These are phyloP conservation scores for Lordiphosa stackelbergi DNA, from an alignment of 1,140 invertebrate genomes.

Conservation along the genomic window DNA sequence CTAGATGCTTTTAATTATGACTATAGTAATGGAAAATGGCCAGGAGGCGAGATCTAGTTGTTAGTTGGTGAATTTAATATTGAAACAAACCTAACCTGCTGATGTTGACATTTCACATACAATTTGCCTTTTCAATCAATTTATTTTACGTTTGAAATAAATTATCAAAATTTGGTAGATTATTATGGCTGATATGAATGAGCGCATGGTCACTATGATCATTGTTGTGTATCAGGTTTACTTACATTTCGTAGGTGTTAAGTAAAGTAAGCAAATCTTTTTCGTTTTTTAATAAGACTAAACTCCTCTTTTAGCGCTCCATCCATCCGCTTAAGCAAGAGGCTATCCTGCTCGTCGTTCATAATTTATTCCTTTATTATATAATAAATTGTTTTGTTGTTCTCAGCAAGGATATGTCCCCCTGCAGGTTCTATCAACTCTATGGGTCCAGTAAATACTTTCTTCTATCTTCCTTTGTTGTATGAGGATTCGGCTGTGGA, in stretches of 20 bases:
- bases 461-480: slow-evolving; percentile 47
- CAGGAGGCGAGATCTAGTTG: neutral
- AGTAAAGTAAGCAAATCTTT: neutral
- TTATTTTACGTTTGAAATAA: slow-evolving; percentile 6
- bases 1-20: slow-evolving; percentile 31
- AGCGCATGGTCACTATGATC: slow-evolving; percentile 23
- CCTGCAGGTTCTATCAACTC: slow-evolving; percentile 29
- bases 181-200: slow-evolving; percentile 34
- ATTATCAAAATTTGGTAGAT: slow-evolving; percentile 4
- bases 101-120: too few relatives aligned
- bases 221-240: slow-evolving; percentile 24
- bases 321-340: slow-evolving; percentile 38
- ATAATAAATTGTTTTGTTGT: slow-evolving; percentile 41
- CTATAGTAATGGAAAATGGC: slow-evolving; percentile 28
- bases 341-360: slow-evolving; percentile 37
- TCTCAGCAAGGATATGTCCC: neutral
- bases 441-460: slow-evolving; percentile 41
- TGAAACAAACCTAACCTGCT: neutral
- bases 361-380: slow-evolving; percentile 44
- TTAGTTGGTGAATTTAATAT: too few relatives aligned
- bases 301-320: slow-evolving; percentile 13
- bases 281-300: neutral
- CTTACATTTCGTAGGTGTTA: slow-evolving; percentile 18
- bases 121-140: slow-evolving; percentile 14
- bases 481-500: slow-evolving; percentile 20